phyloP scores from a whole-genome alignment of 2,888 invertebrate genomes.

The Eilema sororculum region DNA sequence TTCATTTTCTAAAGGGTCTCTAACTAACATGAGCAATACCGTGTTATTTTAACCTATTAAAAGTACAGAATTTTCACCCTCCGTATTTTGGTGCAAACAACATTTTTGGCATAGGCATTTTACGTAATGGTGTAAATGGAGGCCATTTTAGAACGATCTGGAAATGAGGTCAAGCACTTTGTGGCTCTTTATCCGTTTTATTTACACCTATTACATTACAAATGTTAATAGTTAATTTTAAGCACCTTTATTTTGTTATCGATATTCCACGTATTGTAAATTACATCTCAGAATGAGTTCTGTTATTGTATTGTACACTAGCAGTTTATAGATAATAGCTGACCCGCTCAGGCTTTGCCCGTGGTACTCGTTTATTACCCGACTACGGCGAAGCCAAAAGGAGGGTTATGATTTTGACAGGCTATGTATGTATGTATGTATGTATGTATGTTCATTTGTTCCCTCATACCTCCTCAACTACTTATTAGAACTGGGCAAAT shows the following conservation, averaged over 20 bases:
- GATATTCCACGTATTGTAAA: too few species aligned
- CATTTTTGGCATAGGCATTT: constrained; percentile 8
- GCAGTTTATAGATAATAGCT: too few species aligned
- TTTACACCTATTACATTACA: constrained; percentile 26
- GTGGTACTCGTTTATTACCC: too few species aligned
- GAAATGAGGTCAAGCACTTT: constrained; percentile 41
- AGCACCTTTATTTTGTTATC: constrained; percentile 18
- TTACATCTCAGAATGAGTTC: too few species aligned
- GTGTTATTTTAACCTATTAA: neutral
- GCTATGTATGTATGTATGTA: too few species aligned
- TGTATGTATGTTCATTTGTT: too few species aligned
- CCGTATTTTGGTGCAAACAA: neutral
- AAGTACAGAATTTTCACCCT: neutral
- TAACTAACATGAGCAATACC: neutral
- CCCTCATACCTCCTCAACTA: too few species aligned
- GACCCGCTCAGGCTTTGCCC: too few species aligned
- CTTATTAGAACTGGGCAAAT: too few species aligned
- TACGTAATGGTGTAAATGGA: constrained; percentile 23
- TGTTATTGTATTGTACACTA: too few species aligned
- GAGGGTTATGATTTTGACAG: too few species aligned
- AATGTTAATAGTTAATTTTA: constrained; percentile 35
- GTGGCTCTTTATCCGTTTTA: constrained; percentile 36
- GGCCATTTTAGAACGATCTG: constrained; percentile 26
- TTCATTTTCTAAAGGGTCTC: neutral
- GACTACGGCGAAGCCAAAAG: too few species aligned